Evolutionary conservation across 2,797 vertebrate genomes (phyloP), one percentile per base, ranked within the genome.

Genomic region (Forpus xanthops): DNA sequence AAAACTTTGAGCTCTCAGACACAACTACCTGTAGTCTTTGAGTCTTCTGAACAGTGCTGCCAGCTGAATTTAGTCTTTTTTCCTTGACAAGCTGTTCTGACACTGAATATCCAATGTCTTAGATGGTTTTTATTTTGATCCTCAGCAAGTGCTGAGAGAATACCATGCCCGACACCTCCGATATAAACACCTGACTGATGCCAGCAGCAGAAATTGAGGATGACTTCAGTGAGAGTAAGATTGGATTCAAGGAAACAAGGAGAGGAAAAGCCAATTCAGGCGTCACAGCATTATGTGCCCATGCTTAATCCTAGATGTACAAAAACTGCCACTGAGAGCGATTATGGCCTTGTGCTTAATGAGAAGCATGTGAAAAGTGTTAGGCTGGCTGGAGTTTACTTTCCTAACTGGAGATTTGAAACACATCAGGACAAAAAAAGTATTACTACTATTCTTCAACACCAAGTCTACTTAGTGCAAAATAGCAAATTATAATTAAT

Each of bases 361-460:
- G 60, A 84, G 67, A 86, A 92, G 67, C 71, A 90, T 9, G 75
- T 95, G 84, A 87, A 19, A 89, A 94, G 64, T 6, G 77, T 94
- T 73, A 94, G 86, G 49, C 72, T 58, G 50, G 5, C n/a, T 64
- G 35, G 15, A 31, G 2, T 74, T 85, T 66, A 25, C 37, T 58
- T 91, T 67, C 55, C 42, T 39, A 62, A 24, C 8, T 7, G 15
- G 20, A 56, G 64, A 87, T 44, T 31, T 53, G 31, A 85, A 93
- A 61, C 23, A 8, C 28, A 78, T 84, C 17, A 66, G 16, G 3
- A 10, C 28, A 58, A 50, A 42, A 37, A 35, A 45, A 42, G 18
- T 7, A 45, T 44, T 64, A 15, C 49, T 9, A 15, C 30, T 76
- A 41, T 41, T 64, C 42, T 56, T 65, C 50, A 62, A 15, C 0